phyloP scores from a whole-genome alignment of 35 echinoderm and acorn worm species.

The Acanthaster planci region DNA sequence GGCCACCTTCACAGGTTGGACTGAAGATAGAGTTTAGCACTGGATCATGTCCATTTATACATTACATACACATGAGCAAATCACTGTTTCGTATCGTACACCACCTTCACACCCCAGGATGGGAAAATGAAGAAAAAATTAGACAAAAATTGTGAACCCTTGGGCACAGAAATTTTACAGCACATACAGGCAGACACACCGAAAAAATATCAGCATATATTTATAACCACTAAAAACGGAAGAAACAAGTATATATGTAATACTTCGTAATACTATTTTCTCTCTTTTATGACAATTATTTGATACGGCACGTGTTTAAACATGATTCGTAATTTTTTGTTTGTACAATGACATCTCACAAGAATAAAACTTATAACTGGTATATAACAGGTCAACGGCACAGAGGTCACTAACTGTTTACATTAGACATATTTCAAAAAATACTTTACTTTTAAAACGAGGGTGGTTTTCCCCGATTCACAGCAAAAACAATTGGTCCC shows the following conservation, averaged over 20 bases:
- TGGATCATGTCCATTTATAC: too few relatives aligned
- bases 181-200: constrained; percentile 7
- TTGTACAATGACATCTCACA: constrained; percentile 6
- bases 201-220: constrained; percentile 21
- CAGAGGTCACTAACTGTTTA: too few relatives aligned
- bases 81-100: background rate
- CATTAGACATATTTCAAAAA: too few relatives aligned
- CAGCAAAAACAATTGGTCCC: too few relatives aligned
- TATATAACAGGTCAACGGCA: too few relatives aligned
- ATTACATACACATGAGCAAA: background rate
- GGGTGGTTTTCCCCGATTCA: too few relatives aligned
- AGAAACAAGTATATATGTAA: constrained; percentile 1
- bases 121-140: too few relatives aligned
- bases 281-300: background rate
- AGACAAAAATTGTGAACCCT: too few relatives aligned
- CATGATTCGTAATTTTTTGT: background rate
- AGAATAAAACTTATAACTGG: background rate
- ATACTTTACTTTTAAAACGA: too few relatives aligned
- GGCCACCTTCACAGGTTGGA: too few relatives aligned
- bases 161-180: background rate
- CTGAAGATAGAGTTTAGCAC: too few relatives aligned
- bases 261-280: background rate
- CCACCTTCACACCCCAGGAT: too few relatives aligned
- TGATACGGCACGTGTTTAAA: background rate
- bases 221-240: background rate